Evolutionary conservation across 2,888 invertebrate genomes (phyloP), one percentile per base, ranked within the genome.

Genomic region (Agrotis puta): DNA sequence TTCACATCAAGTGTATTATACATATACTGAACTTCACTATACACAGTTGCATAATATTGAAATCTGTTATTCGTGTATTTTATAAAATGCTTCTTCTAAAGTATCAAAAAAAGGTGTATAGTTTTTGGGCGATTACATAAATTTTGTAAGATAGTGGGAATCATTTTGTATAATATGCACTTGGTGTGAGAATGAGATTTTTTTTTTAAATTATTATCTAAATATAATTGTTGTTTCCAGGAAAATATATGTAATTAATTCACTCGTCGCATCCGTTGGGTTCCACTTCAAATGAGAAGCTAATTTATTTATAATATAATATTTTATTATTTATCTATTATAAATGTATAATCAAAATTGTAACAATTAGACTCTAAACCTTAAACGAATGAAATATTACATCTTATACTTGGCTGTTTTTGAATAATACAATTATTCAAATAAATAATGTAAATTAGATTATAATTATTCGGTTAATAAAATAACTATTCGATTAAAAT

Each of bases 191-290:
- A 53, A 54, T n/a, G 1, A 2, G 9, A 13, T 6, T 16, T 13
- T 58, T 59, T 22, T 14, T 51, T 33, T n/a, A 0, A 20, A 14
- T 74, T 47, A 14, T 39, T 0, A 50, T 43, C 18, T 78, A 51
- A 39, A 74, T 74, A 63, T 64, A 56, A 51, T 65, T 79, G 67
- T 88, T 76, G 65, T 79, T 94, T 94, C 81, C 94, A 95, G 94
- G 94, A 94, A 95, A 94, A 91, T 95, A 94, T 84, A 92, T 94
- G 94, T 95, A 94, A 94, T 86, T 79, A 62, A 75, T 58, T 83
- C 87, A 86, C 83, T 87, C 88, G 82, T 85, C 89, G 84, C 91
- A 89, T 89, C 87, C 74, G 83, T 81, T 89, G 88, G 88, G 82
- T 88, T 89, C 89, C 85, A 88, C 89, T 86, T 87, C 87, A 85